A percentile compares a stretch with the other conserved stretches of the same genome.
Evolutionary conservation across 2,113 vertebrate species (phyloP).

Genomic region (Crotalus helleri): DNA sequence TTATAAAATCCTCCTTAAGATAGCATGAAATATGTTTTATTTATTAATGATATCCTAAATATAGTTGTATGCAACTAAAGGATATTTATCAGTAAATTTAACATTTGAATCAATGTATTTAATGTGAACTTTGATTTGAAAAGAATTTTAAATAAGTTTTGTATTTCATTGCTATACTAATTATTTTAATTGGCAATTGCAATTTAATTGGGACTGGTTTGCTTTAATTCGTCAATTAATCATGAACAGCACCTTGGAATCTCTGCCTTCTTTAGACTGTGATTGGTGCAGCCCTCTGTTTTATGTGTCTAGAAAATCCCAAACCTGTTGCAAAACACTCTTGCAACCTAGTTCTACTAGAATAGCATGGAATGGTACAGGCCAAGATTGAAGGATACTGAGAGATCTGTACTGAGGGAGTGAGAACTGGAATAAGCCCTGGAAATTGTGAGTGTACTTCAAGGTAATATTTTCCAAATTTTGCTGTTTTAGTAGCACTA

Average conservation of each 20-base stretch:
- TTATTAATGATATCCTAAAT: not conserved
- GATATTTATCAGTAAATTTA: not conserved
- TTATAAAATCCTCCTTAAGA: not conserved
- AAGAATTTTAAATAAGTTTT: not conserved
- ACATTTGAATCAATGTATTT: not conserved
- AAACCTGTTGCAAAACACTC: slow-evolving; percentile 12
- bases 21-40: not conserved
- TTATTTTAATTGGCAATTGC: not conserved
- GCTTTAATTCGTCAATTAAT: not conserved
- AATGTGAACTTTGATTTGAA: not conserved
- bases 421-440: slow-evolving; percentile 30
- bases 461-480: slow-evolving; percentile 15
- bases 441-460: slow-evolving; percentile 21
- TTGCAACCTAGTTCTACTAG: slow-evolving; percentile 24
- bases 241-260: slow-evolving; percentile 4
- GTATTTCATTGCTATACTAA: not conserved
- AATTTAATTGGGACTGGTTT: not conserved
- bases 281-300: slow-evolving; percentile 21
- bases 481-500: slow-evolving; percentile 1
- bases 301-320: slow-evolving; percentile 21
- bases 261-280: slow-evolving; percentile 14
- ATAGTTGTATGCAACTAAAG: not conserved
- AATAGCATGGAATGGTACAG: not conserved
- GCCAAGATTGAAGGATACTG: slow-evolving; percentile 9
- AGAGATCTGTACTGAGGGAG: slow-evolving; percentile 8